phyloP scores from a whole-genome alignment of 2,113 vertebrate genomes.

The Limanda limanda region DNA sequence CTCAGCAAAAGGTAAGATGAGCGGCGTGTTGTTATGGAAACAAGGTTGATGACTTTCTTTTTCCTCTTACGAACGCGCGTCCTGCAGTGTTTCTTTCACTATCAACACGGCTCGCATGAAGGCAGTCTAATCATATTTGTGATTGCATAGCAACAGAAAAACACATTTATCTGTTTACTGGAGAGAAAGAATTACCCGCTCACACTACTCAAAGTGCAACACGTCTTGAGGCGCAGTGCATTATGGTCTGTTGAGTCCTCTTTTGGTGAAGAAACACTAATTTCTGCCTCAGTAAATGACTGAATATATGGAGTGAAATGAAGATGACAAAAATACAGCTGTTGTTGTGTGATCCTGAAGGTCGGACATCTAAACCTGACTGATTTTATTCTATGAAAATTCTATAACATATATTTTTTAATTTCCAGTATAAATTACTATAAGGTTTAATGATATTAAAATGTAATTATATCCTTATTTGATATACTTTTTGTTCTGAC shows the following conservation, averaged over 20 bases:
- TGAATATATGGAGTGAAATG: no score
- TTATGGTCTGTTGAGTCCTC: not conserved
- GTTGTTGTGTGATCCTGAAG: no score
- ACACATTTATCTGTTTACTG: not conserved
- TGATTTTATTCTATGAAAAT: not conserved
- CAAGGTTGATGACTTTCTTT: constrained; percentile 18
- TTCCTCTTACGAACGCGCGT: not conserved
- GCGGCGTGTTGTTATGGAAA: constrained; percentile 59
- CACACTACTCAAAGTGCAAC: not conserved
- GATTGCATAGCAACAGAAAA: constrained; percentile 24
- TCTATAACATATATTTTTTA: no score
- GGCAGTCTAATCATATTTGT: constrained; percentile 3
- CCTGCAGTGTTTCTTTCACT: constrained; percentile 5
- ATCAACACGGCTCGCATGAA: not conserved
- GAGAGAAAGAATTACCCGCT: not conserved
- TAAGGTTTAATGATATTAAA: no score
- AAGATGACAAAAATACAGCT: no score
- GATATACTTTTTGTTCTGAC: no score
- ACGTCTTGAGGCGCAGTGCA: not conserved
- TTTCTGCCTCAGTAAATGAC: no score
- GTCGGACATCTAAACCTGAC: not conserved
- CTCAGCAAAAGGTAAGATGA: constrained; percentile 18
- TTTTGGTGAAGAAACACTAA: not conserved
- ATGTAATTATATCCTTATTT: no score
- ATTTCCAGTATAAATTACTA: no score